A percentile compares a stretch with the other conserved stretches of the same genome.
These are phyloP conservation scores for Melitaea cinxia DNA, from an alignment of 1,140 invertebrate species.

Conservation along the genomic window DNA sequence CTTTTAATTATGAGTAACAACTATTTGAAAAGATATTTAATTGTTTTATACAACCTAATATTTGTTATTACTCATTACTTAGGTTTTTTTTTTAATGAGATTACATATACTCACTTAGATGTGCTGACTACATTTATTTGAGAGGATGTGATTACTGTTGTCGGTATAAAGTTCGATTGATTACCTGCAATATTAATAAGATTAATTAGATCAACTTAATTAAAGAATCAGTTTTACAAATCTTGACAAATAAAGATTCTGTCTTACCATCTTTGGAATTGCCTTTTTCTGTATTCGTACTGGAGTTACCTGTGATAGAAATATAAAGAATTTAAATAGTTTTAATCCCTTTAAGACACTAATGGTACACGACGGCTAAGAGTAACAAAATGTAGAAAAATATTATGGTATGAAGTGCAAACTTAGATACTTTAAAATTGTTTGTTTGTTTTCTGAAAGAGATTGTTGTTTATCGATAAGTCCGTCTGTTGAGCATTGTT, in stretches of 20 bases:
- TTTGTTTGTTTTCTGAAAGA: no score
- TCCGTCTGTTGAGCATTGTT: no score
- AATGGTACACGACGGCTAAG: no score
- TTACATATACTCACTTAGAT: constrained; percentile 71
- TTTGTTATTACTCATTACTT: no score
- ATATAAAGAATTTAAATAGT: not conserved
- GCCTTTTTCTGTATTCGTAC: constrained; percentile 75
- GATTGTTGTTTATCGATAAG: no score
- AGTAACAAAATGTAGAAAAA: no score
- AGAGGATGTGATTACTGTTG: constrained; percentile 79
- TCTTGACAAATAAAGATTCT: constrained; percentile 2
- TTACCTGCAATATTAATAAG: constrained; percentile 55
- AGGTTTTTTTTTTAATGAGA: not conserved
- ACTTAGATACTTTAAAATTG: no score
- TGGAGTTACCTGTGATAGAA: constrained; percentile 72
- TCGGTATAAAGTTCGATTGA: constrained; percentile 79
- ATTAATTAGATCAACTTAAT: constrained; percentile 1
- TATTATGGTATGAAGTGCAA: no score
- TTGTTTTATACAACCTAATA: no score
- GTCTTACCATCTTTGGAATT: constrained; percentile 75
- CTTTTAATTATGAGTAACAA: no score
- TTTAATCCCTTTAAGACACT: no score
- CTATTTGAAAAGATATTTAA: no score
- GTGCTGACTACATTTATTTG: constrained; percentile 81
- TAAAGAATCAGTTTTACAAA: constrained; percentile 18